Base-by-base conservation (phyloP, 2,888 invertebrate species). In the Eudemis profundana region DNA sequence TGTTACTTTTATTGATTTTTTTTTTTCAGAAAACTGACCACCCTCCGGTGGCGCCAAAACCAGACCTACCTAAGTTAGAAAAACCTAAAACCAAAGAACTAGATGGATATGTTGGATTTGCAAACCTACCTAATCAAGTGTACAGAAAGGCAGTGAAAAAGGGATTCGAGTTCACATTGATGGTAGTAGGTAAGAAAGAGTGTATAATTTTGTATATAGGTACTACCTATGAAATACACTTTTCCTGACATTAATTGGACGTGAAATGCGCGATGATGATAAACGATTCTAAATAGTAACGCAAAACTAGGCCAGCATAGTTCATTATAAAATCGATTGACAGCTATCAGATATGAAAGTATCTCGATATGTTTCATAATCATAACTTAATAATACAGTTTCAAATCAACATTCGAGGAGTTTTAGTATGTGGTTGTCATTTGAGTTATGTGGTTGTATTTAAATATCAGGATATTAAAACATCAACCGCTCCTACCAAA, bases 81-180 rank as follows among this genome's bases (percentile, higher is more conserved):
- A 91, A 95, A 81, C 95, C 95, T 78, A 95, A 95, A 89, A 94
- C 95, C 75, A 97, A 97, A 93, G 97, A 97, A 92, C 93, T 97
- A 82, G 98, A 98, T 86, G 97, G 97, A 74, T 98, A 98, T 84
- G 98, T 98, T 70, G 98, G 98, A 69, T 98, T 98, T 85, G 98
- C 98, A 68, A 98, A 98, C 93, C 93, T 98, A 77, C 98, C 98
- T 60, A 98, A 98, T 89, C 98, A 98, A 90, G 98, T 97, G 40
- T 98, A 98, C 87, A 94, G 98, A 70, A 97, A 98, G 89, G 98
- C 98, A 65, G 98, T 98, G 49, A 98, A 98, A 89, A 97, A 96
- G 81, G 98, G 98, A 71, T 98, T 98, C 82, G 98, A 98, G 82
- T 98, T 98, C 87, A 98, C 98, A 15, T 93, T 98, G 69, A 98